Evolutionary conservation across 2,888 invertebrate genomes (phyloP), one percentile per base, ranked within the genome.

Genomic region (Lithophane socia): DNA sequence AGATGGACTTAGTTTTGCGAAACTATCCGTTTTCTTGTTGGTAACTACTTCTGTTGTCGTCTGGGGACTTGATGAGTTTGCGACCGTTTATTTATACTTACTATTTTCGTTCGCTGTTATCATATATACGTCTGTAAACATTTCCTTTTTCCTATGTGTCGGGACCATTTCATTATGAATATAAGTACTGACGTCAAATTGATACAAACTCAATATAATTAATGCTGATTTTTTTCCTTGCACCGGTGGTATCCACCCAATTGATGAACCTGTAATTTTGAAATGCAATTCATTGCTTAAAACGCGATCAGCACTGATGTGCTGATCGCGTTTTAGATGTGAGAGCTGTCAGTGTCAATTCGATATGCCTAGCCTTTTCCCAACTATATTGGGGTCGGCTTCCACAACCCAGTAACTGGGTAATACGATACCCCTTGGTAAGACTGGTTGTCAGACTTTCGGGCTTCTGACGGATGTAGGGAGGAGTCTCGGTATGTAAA

Each of bases 91-190:
- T 8, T 24, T 13, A 69, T 2, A 73, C 73, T 73, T 54, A 73
- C 73, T 37, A 3, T 8, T 4, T 47, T 2, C 21, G 2, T 52
- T 8, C 12, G 0, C 4, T 29, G 70, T 0, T 21, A 37, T 47
- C 2, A 37, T 47, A 2, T 4, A 18, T 8, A 0, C 0, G 9
- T 47, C 12, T 54, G 2, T 2, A 52, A 16, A n/a, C 12, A 1
- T 0, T 0, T 18, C 3, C 0, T 12, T 9, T 12, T 7, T 0
- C 24, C 2, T 16, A 16, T 3, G 2, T 24, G 0, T 9, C 2
- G 29, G 37, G 0, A 0, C 37, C 24, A 60, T 16, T 13, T 0
- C 1, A 24, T n/a, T 47, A 21, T 0, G 0, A 60, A 74, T 60
- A 4, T 21, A 21, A 24, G 47, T 24, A 42, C 10, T 42, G 13